phyloP scores from a whole-genome alignment of 1,140 invertebrate genomes.

The Microvelia longipes region DNA sequence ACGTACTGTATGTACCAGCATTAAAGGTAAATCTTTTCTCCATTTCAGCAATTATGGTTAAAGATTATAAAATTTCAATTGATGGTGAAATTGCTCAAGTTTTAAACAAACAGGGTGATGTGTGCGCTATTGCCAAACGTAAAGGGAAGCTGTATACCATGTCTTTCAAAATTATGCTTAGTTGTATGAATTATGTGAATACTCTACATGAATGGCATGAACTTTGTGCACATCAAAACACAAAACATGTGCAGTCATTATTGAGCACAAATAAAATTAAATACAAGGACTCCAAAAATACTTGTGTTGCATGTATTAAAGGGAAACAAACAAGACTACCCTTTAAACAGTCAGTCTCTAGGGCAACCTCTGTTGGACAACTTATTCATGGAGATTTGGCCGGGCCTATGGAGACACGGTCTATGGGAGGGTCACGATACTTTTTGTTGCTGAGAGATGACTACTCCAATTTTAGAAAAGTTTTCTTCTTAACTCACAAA shows the following conservation, averaged over 20 bases:
- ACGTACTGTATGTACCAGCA: neutral
- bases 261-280: too few relatives aligned
- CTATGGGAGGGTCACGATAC: too few relatives aligned
- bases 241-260: too few relatives aligned
- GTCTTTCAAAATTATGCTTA: neutral
- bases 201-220: neutral
- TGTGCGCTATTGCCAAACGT: neutral
- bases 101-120: neutral
- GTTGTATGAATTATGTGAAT: neutral
- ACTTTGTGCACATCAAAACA: neutral
- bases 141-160: neutral
- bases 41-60: neutral
- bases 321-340: neutral
- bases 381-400: neutral
- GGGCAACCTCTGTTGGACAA: neutral
- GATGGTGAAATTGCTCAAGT: neutral
- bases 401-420: neutral
- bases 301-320: neutral
- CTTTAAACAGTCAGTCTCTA: neutral
- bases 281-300: neutral
- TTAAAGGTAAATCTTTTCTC: neutral
- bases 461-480: too few relatives aligned
- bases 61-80: neutral
- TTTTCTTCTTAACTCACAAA: too few relatives aligned
- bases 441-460: too few relatives aligned